A percentile compares a stretch with the other conserved stretches of the same genome.
phyloP scores from a whole-genome alignment of 2,888 invertebrate genomes.

The Cremastinae sp. region DNA sequence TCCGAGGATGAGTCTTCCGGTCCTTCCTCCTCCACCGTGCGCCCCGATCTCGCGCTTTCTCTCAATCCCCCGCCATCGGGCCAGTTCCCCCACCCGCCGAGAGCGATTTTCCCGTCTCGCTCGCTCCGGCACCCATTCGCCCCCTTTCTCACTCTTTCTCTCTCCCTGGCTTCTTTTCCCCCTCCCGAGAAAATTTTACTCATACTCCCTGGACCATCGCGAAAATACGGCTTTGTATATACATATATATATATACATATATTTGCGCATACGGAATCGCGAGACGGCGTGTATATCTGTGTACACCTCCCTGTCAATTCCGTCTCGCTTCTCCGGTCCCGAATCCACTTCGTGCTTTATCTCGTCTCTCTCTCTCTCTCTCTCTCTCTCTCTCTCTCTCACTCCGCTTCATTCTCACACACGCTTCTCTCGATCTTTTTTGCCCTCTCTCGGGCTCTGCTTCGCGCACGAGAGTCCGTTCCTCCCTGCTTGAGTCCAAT shows the following conservation, averaged over 20 bases:
- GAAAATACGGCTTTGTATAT: conserved; percentile 11
- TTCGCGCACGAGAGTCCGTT: conserved; percentile 18
- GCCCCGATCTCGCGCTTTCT: conserved; percentile 59
- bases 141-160: conserved; percentile 60
- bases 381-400: neutral
- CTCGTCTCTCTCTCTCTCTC: conserved; percentile 10
- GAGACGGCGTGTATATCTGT: neutral
- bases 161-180: conserved; percentile 45
- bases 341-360: conserved; percentile 21
- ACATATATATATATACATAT: conserved; percentile 1
- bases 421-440: neutral
- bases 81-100: conserved; percentile 18
- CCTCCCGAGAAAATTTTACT: conserved; percentile 23
- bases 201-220: conserved; percentile 45
- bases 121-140: too few species aligned
- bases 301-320: conserved; percentile 6
- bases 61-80: conserved; percentile 26
- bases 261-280: neutral
- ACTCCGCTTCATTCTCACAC: too few species aligned
- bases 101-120: conserved; percentile 50
- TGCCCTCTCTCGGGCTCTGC: conserved; percentile 12
- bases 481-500: conserved; percentile 41
- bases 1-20: conserved; percentile 51
- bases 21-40: conserved; percentile 58
- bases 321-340: conserved; percentile 43